Percentiles rank a stretch among this genome's conserved stretches.
Evolutionary conservation across 2,888 invertebrate species (phyloP).

Genomic region (Drosophila fungiperda): DNA sequence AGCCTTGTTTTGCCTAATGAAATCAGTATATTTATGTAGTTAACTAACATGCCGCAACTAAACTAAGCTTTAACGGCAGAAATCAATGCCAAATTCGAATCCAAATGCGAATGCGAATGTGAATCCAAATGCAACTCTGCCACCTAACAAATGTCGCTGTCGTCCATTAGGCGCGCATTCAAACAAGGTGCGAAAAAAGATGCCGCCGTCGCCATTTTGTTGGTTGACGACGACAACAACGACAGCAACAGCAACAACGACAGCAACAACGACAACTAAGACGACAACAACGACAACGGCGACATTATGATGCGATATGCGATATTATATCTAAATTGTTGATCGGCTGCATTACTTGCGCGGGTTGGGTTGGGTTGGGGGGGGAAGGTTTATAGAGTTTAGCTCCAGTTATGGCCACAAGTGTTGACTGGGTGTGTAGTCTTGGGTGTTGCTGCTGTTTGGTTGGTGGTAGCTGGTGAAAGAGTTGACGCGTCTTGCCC

Average conservation of each 20-base stretch:
- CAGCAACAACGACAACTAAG: slow-evolving; percentile 33
- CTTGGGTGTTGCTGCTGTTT: slow-evolving; percentile 65
- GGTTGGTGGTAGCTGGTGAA: slow-evolving; percentile 58
- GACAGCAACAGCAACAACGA: slow-evolving; percentile 23
- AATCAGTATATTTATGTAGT: slow-evolving; percentile 50
- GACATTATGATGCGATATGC: slow-evolving; percentile 81
- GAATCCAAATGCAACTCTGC: slow-evolving; percentile 38
- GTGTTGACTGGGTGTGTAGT: slow-evolving; percentile 48
- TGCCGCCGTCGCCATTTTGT: slow-evolving; percentile 77
- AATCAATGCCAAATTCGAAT: slow-evolving; percentile 41
- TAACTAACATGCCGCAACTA: slow-evolving; percentile 50
- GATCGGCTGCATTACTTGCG: slow-evolving; percentile 75
- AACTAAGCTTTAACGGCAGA: slow-evolving; percentile 43
- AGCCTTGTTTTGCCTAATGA: slow-evolving; percentile 41
- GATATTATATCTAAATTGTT: slow-evolving; percentile 82
- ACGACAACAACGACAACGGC: slow-evolving; percentile 54
- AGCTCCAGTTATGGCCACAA: slow-evolving; percentile 76
- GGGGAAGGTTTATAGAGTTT: slow-evolving; percentile 6
- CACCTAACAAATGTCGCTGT: slow-evolving; percentile 78
- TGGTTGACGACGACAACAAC: slow-evolving; percentile 15
- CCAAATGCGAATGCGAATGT: slow-evolving; percentile 12
- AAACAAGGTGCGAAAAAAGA: slow-evolving; percentile 81
- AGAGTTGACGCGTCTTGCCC: slow-evolving; percentile 59
- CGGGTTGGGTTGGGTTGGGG: background rate
- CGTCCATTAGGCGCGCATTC: slow-evolving; percentile 80